These are phyloP conservation scores for Thamnophis sirtalis DNA, from an alignment of 2,113 vertebrate species.

Conservation along the genomic window DNA sequence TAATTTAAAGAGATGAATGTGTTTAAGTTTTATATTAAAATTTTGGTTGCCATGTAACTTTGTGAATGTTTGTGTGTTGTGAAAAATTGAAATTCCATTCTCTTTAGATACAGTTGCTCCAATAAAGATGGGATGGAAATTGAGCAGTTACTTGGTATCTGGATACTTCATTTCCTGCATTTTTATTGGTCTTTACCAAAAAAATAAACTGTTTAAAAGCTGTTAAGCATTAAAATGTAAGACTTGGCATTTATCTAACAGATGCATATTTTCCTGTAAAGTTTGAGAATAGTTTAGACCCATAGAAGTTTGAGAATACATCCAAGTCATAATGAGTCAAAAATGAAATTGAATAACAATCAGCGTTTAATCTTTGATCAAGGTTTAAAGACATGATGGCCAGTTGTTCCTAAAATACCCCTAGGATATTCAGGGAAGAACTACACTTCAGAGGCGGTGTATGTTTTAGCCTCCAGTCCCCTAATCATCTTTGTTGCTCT, in stretches of 20 bases:
- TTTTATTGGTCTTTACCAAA: background rate
- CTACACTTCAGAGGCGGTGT: too few relatives aligned
- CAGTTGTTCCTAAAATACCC: too few relatives aligned
- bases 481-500: too few relatives aligned
- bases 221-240: background rate
- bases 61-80: background rate
- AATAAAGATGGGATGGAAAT: background rate
- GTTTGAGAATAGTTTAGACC: too few relatives aligned
- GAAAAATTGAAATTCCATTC: background rate
- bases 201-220: background rate
- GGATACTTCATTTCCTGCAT: background rate
- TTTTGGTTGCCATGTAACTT: background rate
- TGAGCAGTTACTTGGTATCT: background rate
- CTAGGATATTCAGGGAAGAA: too few relatives aligned
- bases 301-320: too few relatives aligned
- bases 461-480: too few relatives aligned
- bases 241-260: background rate
- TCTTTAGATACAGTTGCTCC: background rate
- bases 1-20: background rate
- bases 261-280: background rate
- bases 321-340: too few relatives aligned
- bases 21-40: background rate
- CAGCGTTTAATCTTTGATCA: too few relatives aligned
- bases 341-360: too few relatives aligned
- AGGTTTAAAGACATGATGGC: too few relatives aligned